Conservation (phyloP, 1,140 invertebrate genomes). For the Drosophila insularis region DNA sequence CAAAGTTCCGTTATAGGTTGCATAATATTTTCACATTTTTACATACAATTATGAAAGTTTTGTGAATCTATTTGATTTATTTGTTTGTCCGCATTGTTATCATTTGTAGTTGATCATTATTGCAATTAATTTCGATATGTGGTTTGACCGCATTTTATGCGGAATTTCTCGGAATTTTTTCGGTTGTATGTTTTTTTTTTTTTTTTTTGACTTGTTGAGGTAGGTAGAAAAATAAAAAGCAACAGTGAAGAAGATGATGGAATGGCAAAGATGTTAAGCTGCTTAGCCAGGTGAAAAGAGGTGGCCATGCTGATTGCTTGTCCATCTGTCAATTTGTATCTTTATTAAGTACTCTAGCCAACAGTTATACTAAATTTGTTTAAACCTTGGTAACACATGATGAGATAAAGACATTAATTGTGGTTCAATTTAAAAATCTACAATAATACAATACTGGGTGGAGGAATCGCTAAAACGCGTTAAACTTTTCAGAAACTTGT, state of each 20-base stretch:
- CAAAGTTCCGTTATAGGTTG: constrained; percentile 49
- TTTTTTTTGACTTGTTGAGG: constrained; percentile 35
- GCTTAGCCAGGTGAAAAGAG: constrained; percentile 31
- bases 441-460: too few relatives aligned
- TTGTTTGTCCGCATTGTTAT: constrained; percentile 26
- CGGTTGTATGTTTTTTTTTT: constrained; percentile 16
- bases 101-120: constrained; percentile 28
- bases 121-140: constrained; percentile 49
- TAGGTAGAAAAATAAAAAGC: constrained; percentile 42
- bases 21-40: constrained; percentile 51
- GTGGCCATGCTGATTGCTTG: neutral
- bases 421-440: too few relatives aligned
- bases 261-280: constrained; percentile 47
- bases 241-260: constrained; percentile 31
- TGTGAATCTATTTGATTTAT: constrained; percentile 54
- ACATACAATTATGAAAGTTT: constrained; percentile 47
- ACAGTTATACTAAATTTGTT: neutral
- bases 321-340: neutral
- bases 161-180: neutral
- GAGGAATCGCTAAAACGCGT: too few relatives aligned
- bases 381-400: neutral
- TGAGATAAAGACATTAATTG: too few relatives aligned
- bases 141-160: constrained; percentile 50
- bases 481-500: too few relatives aligned
- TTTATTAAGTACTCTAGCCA: neutral